Conservation (phyloP, 2,797 vertebrate species). For the Percopsis omiscomaycus region DNA sequence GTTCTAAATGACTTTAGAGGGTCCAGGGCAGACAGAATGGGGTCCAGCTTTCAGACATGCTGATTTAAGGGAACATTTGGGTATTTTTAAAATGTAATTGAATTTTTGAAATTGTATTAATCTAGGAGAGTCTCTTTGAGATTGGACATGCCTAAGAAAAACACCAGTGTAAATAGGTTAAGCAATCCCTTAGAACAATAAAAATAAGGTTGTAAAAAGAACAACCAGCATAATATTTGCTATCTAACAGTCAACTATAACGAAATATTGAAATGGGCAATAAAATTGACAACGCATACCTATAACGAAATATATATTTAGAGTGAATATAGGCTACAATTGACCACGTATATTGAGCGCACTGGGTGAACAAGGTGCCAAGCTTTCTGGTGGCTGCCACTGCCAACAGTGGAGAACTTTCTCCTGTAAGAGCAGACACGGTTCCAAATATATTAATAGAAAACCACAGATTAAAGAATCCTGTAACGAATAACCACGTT, state of each 20-base stretch:
- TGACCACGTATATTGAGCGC: conserved; percentile 10
- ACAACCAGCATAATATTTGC: too few relatives aligned
- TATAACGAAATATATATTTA: too few relatives aligned
- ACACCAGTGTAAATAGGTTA: too few relatives aligned
- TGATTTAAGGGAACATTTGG: background rate
- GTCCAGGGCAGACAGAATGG: conserved; percentile 13
- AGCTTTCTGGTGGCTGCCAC: background rate
- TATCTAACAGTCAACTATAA: too few relatives aligned
- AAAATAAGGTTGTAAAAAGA: too few relatives aligned
- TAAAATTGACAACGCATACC: too few relatives aligned
- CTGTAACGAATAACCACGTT: conserved; percentile 52
- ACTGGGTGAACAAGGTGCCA: background rate
- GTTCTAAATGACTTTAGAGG: conserved; percentile 28
- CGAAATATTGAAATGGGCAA: too few relatives aligned
- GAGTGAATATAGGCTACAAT: too few relatives aligned
- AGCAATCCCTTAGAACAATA: too few relatives aligned
- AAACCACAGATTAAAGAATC: conserved; percentile 24
- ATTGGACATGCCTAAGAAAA: too few relatives aligned
- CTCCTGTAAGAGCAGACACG: conserved; percentile 15
- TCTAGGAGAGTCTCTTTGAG: too few relatives aligned
- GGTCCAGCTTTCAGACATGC: conserved; percentile 9
- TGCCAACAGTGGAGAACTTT: conserved; percentile 3
- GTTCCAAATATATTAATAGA: conserved; percentile 10
- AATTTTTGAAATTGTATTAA: background rate
- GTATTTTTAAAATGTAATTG: background rate